phyloP scores from a whole-genome alignment of 53 echinoderm and acorn worm genomes.

The Paelopatides confundens region DNA sequence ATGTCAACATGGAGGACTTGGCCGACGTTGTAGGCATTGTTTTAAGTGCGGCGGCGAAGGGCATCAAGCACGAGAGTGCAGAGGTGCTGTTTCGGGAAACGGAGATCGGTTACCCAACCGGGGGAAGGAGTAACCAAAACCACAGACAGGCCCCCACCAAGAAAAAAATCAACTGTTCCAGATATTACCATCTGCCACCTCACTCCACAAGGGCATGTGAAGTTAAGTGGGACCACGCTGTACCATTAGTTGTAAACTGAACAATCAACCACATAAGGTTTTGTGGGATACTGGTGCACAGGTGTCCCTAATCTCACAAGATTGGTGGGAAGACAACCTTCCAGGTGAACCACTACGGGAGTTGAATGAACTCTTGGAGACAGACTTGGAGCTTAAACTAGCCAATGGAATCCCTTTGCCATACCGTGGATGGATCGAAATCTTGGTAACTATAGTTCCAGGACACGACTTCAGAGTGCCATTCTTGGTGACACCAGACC shows the following conservation, averaged over 20 bases:
- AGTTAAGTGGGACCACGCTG: not conserved
- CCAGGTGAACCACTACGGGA: not conserved
- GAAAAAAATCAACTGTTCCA: too few relatives aligned
- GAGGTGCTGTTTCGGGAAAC: not conserved
- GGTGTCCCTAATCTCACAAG: not conserved
- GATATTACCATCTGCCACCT: not conserved
- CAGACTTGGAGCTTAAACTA: not conserved
- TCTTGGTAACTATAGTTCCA: not conserved
- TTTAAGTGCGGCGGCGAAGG: constrained; percentile 36
- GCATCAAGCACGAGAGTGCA: not conserved
- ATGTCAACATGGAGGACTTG: constrained; percentile 31
- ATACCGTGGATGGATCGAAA: not conserved
- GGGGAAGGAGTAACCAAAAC: not conserved
- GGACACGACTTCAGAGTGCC: not conserved
- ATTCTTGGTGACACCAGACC: not conserved
- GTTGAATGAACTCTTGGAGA: not conserved
- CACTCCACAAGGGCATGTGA: accelerated
- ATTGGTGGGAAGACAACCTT: not conserved
- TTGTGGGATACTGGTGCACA: not conserved
- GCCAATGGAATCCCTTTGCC: not conserved
- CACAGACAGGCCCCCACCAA: not conserved
- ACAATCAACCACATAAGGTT: not conserved
- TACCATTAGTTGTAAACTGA: not conserved
- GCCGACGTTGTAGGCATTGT: constrained; percentile 39
- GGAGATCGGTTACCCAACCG: not conserved